These are phyloP conservation scores for Anoplolepis gracilipes DNA, from an alignment of 1,140 invertebrate genomes.

Conservation along the genomic window DNA sequence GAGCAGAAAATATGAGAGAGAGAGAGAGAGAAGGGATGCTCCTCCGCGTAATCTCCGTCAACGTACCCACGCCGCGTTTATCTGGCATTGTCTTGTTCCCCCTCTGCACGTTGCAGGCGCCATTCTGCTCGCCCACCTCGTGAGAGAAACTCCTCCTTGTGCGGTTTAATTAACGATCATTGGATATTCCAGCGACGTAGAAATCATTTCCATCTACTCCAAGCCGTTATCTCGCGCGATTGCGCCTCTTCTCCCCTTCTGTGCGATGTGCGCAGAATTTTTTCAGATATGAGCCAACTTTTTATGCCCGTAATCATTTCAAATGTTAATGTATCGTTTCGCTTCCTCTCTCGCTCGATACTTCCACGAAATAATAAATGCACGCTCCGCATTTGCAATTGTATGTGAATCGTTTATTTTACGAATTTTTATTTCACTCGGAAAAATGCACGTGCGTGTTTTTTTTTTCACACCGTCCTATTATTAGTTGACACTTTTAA, in stretches of 20 bases:
- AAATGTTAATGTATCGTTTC: neutral
- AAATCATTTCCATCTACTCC: conserved; percentile 58
- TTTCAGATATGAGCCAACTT: neutral
- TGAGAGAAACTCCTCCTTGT: conserved; percentile 58
- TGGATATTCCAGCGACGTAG: conserved; percentile 49
- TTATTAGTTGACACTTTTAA: neutral
- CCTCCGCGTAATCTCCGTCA: conserved; percentile 13
- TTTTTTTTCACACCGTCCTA: too few relatives aligned
- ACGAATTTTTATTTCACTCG: neutral
- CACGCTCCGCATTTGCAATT: neutral
- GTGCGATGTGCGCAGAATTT: neutral
- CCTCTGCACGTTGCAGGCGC: conserved; percentile 58
- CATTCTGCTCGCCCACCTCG: conserved; percentile 63
- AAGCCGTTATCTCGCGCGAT: conserved; percentile 24
- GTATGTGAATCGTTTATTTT: neutral
- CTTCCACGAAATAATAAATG: neutral
- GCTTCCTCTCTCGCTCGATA: neutral
- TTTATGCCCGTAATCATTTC: neutral
- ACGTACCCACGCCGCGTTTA: conserved; percentile 61
- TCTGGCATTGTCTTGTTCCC: conserved; percentile 70
- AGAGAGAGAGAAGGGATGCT: conserved; percentile 7
- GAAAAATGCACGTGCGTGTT: too few relatives aligned
- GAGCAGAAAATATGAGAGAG: conserved; percentile 13
- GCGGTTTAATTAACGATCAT: conserved; percentile 73
- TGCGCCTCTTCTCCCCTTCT: conserved; percentile 29